Conservation (phyloP, 2,113 vertebrate genomes). For the Equus przewalskii region DNA sequence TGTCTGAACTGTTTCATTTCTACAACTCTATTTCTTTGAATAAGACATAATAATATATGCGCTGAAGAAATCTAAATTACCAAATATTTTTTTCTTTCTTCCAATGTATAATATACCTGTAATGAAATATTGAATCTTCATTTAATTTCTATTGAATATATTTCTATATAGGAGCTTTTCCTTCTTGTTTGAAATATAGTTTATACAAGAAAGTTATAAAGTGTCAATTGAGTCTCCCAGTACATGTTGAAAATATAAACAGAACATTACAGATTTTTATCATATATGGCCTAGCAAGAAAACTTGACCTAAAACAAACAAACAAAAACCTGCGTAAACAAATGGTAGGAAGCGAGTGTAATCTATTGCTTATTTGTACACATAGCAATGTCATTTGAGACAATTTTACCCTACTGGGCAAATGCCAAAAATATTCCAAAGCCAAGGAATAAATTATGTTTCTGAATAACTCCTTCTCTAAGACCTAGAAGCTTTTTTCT, state of each 20-base stretch:
- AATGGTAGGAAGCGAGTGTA: background rate
- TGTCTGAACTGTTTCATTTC: slow-evolving; percentile 48
- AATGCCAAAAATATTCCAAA: slow-evolving; percentile 32
- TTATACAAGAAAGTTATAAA: background rate
- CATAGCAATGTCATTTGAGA: background rate
- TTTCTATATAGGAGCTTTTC: background rate
- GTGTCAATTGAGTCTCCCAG: background rate
- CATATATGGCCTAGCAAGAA: background rate
- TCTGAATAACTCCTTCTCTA: background rate
- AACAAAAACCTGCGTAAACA: background rate
- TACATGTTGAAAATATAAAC: background rate
- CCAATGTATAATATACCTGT: background rate
- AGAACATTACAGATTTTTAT: slow-evolving; percentile 20
- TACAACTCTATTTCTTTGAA: slow-evolving; percentile 32
- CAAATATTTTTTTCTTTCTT: slow-evolving; percentile 19
- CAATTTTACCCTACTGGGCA: background rate
- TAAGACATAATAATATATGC: slow-evolving; percentile 1
- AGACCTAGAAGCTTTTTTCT: background rate
- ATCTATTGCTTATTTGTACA: background rate
- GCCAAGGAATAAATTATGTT: background rate
- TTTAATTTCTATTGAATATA: slow-evolving; percentile 48
- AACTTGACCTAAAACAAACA: background rate
- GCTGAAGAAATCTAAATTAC: slow-evolving; percentile 52
- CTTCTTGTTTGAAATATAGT: slow-evolving; percentile 30
- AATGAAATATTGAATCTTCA: background rate